Percentiles rank a stretch among this genome's conserved stretches.
These are phyloP conservation scores for Drosophila bocqueti DNA, from an alignment of 1,140 invertebrate genomes.

Conservation along the genomic window DNA sequence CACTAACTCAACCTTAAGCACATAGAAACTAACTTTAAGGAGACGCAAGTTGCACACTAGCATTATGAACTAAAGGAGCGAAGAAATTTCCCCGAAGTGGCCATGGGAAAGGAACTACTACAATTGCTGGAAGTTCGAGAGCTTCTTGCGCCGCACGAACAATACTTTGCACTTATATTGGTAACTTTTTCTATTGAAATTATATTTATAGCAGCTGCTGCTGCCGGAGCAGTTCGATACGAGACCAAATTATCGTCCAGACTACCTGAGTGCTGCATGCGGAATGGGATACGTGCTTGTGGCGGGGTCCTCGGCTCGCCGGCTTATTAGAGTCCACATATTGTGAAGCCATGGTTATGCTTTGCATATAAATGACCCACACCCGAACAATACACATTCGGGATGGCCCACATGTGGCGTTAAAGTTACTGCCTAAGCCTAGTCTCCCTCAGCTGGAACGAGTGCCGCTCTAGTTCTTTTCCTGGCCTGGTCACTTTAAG, in stretches of 20 bases:
- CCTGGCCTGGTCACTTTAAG: slow-evolving; percentile 61
- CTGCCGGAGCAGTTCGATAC: slow-evolving; percentile 30
- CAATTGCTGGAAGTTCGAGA: slow-evolving; percentile 34
- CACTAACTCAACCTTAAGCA: not conserved
- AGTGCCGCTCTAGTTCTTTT: slow-evolving; percentile 51
- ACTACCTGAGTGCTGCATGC: slow-evolving; percentile 41
- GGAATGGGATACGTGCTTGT: slow-evolving; percentile 38
- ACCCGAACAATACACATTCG: slow-evolving; percentile 37
- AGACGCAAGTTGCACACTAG: not conserved
- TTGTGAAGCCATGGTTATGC: slow-evolving; percentile 66
- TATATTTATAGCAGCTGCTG: slow-evolving; percentile 51
- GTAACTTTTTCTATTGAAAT: slow-evolving; percentile 61
- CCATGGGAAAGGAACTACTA: slow-evolving; percentile 9
- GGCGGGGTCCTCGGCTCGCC: slow-evolving; percentile 12
- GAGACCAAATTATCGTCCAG: slow-evolving; percentile 52
- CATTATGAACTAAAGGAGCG: not conserved
- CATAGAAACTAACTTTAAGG: slow-evolving; percentile 9
- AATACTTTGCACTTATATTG: slow-evolving; percentile 51
- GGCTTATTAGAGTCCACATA: slow-evolving; percentile 73
- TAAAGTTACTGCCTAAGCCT: slow-evolving; percentile 25
- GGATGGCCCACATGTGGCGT: slow-evolving; percentile 58
- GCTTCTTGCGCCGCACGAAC: slow-evolving; percentile 38
- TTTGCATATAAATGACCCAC: slow-evolving; percentile 80
- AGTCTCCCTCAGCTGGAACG: slow-evolving; percentile 19
- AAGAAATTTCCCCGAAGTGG: slow-evolving; percentile 2